Evolutionary conservation across 1,140 invertebrate genomes (phyloP).

Genomic region (Antheraea pernyi): DNA sequence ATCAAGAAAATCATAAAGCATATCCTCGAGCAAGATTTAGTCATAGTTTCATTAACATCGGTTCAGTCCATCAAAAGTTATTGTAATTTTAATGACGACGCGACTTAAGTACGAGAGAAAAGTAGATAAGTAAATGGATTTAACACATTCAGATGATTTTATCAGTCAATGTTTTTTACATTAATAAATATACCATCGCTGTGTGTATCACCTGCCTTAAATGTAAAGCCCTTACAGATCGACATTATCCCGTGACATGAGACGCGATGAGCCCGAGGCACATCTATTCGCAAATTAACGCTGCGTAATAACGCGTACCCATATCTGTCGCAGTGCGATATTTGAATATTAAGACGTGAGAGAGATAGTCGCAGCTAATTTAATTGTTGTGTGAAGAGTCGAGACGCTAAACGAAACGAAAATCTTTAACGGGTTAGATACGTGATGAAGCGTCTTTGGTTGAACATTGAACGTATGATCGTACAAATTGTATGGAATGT

Average conservation of each 20-base stretch:
- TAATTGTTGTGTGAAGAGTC: neutral
- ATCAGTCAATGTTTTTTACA: too few species aligned
- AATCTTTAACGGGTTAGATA: too few species aligned
- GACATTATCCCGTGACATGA: neutral
- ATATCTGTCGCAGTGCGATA: neutral
- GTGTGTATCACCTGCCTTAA: neutral
- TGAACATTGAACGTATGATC: neutral
- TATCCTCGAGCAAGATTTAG: too few species aligned
- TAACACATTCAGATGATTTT: too few species aligned
- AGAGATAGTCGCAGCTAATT: neutral
- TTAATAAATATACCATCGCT: neutral
- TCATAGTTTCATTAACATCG: too few species aligned
- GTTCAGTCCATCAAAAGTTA: too few species aligned
- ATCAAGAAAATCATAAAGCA: too few species aligned
- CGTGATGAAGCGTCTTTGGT: neutral
- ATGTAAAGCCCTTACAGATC: neutral
- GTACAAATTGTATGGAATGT: too few species aligned
- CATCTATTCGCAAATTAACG: neutral
- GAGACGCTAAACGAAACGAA: neutral
- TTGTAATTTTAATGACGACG: too few species aligned
- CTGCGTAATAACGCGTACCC: neutral
- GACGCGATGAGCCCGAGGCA: neutral
- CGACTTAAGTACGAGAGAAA: too few species aligned
- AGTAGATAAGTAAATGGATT: too few species aligned
- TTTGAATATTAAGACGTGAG: neutral